phyloP scores from a whole-genome alignment of 2,888 invertebrate species.

The Molanna angustata region DNA sequence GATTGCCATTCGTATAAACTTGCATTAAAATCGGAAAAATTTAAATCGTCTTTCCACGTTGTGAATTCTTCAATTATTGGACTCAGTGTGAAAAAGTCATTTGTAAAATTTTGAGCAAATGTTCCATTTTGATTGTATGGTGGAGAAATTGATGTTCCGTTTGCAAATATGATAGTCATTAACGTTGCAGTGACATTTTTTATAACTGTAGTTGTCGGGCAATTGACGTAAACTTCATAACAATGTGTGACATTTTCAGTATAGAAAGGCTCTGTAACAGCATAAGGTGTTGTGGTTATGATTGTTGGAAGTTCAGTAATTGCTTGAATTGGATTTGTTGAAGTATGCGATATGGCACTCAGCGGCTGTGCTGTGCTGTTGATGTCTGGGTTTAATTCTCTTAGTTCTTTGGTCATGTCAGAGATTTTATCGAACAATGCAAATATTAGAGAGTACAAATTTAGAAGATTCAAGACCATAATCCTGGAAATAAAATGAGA shows the following conservation, averaged over 20 bases:
- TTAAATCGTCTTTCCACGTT: too few species aligned
- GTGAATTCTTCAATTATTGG: too few species aligned
- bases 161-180: slow-evolving; percentile 34
- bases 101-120: not conserved
- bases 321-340: slow-evolving; percentile 7
- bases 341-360: slow-evolving; percentile 7
- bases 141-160: slow-evolving; percentile 9
- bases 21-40: not conserved
- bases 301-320: not conserved
- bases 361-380: slow-evolving; percentile 23
- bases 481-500: slow-evolving; percentile 74
- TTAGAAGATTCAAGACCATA: slow-evolving; percentile 89
- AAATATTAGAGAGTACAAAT: slow-evolving; percentile 91
- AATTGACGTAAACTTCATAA: slow-evolving; percentile 41
- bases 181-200: slow-evolving; percentile 40
- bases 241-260: slow-evolving; percentile 34
- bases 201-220: slow-evolving; percentile 35
- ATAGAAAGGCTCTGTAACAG: slow-evolving; percentile 5
- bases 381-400: slow-evolving; percentile 52
- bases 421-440: slow-evolving; percentile 87
- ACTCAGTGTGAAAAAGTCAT: slow-evolving; percentile 2
- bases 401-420: slow-evolving; percentile 64
- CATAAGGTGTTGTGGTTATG: slow-evolving; percentile 1
- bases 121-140: slow-evolving; percentile 6
- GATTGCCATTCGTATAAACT: not conserved